Base-by-base conservation (phyloP, 2,113 vertebrate species). In the Capreolus pygargus region DNA sequence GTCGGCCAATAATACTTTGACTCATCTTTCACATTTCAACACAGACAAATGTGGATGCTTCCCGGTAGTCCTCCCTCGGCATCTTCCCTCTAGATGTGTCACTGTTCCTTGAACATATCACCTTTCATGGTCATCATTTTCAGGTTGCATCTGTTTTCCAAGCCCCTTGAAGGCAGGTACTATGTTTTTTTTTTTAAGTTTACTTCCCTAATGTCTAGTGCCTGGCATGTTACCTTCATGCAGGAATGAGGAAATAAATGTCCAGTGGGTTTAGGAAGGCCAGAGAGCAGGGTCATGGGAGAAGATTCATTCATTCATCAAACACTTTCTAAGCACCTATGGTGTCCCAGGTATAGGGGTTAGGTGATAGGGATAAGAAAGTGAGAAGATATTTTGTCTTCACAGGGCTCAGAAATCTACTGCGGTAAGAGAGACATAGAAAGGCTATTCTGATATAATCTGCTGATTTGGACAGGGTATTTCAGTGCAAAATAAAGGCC, bases 31-130 rank as follows among this genome's bases (percentile, higher is more conserved):
- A 64, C 10, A 2, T 47, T 70, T 74, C 39, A 23, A 6, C 2
- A 39, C 8, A 33, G 6, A 90, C 12, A 7, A 70, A 10, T 43
- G 27, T 45, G 78, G 88, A 52, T 13, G 3, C 78, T 67, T 58
- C 36, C 91, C 58, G 10, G 30, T 33, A 28, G 6, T 33, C n/a
- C 12, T 50, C 3, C 47, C 47, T 83, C 28, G 21, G 21, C 3
- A 0, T 74, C n/a, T 36, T 82, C 5, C 7, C 6, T 17, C 2
- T 0, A 23, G 16, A 28, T 2, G 39, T 45, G 27, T 58, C n/a
- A 45, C 9, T 70, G 5, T 70, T n/a, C 28, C 52, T 83, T 57
- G 16, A 94, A 79, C 7, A 5, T 30, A 23, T 83, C 54, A 10
- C 14, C 61, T 86, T 90, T 87, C 39, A 30, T 23, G 78, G 47